Evolutionary conservation across 1,140 invertebrate genomes (phyloP).

Genomic region (Eumaeus atala): DNA sequence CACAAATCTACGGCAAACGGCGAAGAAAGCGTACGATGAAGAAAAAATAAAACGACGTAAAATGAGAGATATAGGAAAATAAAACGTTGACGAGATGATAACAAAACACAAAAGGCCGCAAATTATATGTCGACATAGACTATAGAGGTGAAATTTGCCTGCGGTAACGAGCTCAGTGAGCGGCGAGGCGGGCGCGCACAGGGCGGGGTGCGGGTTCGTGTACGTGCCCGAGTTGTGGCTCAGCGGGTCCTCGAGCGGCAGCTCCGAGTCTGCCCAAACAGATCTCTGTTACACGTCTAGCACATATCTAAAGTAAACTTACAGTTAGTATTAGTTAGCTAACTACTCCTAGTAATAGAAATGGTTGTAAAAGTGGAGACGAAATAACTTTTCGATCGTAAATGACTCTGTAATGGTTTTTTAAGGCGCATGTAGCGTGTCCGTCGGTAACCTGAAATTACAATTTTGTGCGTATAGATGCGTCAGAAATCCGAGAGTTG

Average conservation of each 20-base stretch:
- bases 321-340: too few species aligned
- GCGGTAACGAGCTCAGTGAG: conserved; percentile 63
- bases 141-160: conserved; percentile 37
- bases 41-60: conserved; percentile 12
- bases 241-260: conserved; percentile 45
- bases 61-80: conserved; percentile 18
- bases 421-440: too few species aligned
- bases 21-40: conserved; percentile 23
- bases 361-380: too few species aligned
- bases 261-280: conserved; percentile 36
- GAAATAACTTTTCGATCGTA: too few species aligned
- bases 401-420: too few species aligned
- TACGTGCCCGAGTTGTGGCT: conserved; percentile 61
- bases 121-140: conserved; percentile 14
- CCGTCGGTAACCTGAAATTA: too few species aligned
- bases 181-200: conserved; percentile 51
- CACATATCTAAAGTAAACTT: background rate
- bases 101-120: conserved; percentile 19
- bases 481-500: too few species aligned
- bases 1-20: conserved; percentile 12
- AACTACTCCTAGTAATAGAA: too few species aligned
- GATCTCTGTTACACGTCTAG: conserved; percentile 13
- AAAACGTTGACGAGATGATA: conserved; percentile 17
- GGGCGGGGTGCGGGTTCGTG: conserved; percentile 61
- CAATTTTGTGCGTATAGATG: too few species aligned